These are phyloP conservation scores for Manis crassicaudata DNA, from an alignment of 2,797 vertebrate genomes.

Conservation along the genomic window DNA sequence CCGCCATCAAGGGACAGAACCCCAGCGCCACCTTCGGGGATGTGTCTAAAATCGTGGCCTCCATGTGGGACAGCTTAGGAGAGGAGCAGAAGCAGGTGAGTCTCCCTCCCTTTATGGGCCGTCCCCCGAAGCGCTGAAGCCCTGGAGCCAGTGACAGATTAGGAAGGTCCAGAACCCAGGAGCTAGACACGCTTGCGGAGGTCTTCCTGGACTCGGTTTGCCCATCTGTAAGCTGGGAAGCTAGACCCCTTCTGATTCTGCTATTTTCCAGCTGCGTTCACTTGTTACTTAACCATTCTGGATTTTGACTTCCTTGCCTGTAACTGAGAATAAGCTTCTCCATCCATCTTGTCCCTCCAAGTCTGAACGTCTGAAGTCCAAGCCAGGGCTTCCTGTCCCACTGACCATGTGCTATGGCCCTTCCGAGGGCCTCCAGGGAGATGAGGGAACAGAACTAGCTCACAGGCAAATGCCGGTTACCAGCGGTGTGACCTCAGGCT, in stretches of 20 bases:
- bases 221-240: background rate
- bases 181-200: background rate
- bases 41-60: conserved; percentile 98
- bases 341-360: background rate
- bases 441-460: background rate
- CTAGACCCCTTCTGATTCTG: background rate
- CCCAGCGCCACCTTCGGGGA: conserved; percentile 98
- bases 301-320: background rate
- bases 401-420: background rate
- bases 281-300: background rate
- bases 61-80: conserved; percentile 98
- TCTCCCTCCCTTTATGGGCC: background rate
- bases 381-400: background rate
- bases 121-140: background rate
- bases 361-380: background rate
- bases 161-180: background rate
- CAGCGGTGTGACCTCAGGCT: background rate
- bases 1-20: conserved; percentile 98
- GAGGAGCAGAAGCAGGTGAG: conserved; percentile 98
- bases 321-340: background rate
- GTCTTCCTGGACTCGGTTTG: background rate
- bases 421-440: background rate
- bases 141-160: background rate
- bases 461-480: background rate
- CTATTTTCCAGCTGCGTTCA: background rate